Conservation (phyloP, 2,797 vertebrate species). For the Syngnathus acus region DNA sequence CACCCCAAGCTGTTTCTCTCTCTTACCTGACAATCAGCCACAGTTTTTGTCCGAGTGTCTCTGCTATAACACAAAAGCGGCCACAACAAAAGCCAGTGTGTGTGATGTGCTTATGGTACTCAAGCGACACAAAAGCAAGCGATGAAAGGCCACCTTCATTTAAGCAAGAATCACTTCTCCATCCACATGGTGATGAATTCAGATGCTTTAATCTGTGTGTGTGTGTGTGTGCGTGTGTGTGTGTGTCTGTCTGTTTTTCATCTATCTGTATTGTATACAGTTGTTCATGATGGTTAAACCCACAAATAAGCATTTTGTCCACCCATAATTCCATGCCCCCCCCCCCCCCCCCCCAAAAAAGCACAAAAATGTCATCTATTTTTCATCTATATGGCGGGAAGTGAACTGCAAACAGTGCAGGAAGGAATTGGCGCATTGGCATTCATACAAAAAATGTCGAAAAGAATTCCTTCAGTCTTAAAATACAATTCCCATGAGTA, state of each 20-base stretch:
- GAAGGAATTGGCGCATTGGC: background rate
- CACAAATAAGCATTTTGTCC: no score
- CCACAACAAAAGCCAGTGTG: slow-evolving; percentile 42
- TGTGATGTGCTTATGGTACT: slow-evolving; percentile 21
- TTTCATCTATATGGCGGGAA: background rate
- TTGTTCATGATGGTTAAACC: no score
- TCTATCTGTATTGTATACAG: no score
- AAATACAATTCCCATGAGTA: slow-evolving; percentile 33
- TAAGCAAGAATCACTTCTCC: slow-evolving; percentile 16
- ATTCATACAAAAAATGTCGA: background rate
- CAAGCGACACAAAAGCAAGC: slow-evolving; percentile 36
- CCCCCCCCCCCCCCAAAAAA: no score
- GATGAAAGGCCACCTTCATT: slow-evolving; percentile 35
- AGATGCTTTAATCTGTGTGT: background rate
- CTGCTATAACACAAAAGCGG: slow-evolving; percentile 31
- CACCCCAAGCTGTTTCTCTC: slow-evolving; percentile 37
- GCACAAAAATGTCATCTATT: no score
- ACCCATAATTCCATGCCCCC: no score
- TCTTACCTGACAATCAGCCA: slow-evolving; percentile 50
- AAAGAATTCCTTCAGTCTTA: background rate
- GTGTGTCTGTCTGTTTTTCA: background rate
- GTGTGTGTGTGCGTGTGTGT: background rate
- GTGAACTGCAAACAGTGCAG: background rate
- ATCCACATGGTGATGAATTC: background rate
- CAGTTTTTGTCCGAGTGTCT: slow-evolving; percentile 55